Evolutionary conservation across 1,140 invertebrate species (phyloP), one percentile per base, ranked within the genome.

Genomic region (Drosophila jambulina): DNA sequence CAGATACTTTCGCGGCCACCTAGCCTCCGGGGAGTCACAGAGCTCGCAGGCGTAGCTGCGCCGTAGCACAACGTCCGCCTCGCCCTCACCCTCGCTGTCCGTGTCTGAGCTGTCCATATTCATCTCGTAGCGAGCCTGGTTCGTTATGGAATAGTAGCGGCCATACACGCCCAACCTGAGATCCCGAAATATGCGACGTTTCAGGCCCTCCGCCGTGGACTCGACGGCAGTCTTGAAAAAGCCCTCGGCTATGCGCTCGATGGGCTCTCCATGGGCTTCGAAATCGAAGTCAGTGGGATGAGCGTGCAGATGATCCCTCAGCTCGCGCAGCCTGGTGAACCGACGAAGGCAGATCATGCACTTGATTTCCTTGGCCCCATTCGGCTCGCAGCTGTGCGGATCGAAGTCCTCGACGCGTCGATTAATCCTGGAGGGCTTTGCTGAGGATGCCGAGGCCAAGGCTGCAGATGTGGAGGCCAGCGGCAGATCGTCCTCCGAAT

Each of bases 141-240:
- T 91, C 0, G 86, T 91, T 17, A 91, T 91, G 13, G 86, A 91
- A 43, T 91, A 91, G 51, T 85, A 90, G 15, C 82, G 85, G 0
- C 78, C 82, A 32, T 57, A 85, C 8, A 81, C 57, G 3, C 85
- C 81, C 13, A 65, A 23, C n/a, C 69, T 60, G 9, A 90, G 67
- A 53, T 90, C 85, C 38, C 75, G 58, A 1, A 85, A 42, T 17
- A 90, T 90, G 0, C 82, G 68, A 2, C 45, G 45, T 40, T 82
- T 90, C 1, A 90, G 42, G 8, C 81, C 85, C 9, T 61, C 75
- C 13, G 27, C 17, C 12, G 85, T 90, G 4, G 82, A 82, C 34
- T 90, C 85, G 1, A 85, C 86, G 19, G 84, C 84, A 2, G 86
- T 88, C n/a, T 80, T 84, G 17, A 74, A 90, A 7, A 90, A 90